Base-by-base conservation (phyloP, 1,140 invertebrate species). In the Apis dorsata region DNA sequence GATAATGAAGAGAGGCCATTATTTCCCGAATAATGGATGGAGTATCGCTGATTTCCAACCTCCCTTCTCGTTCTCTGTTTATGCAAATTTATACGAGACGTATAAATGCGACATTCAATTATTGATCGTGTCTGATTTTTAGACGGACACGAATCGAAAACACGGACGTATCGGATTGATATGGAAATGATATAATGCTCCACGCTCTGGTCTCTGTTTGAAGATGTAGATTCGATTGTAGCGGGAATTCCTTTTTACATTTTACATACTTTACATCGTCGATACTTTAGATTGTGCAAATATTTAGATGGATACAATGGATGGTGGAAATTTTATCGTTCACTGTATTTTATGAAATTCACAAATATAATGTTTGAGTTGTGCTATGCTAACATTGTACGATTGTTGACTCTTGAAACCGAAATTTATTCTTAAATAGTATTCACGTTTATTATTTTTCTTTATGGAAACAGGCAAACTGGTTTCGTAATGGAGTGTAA, bases 1-100 rank as follows among this genome's bases (percentile, higher is more conserved):
- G 34, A 55, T 78, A 87, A 86, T 59, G 86, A 84, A 66, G 34
- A 55, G 57, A 21, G 34, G 19, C 60, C 78, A 79, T 74, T 66
- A 75, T 74, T 76, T 76, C n/a, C 72, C 9, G 63, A 63, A 34
- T 68, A 81, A 68, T 65, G 44, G 53, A 55, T 34, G 34, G 34
- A 34, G 65, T 34, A 59, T 2, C 70, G 53, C 53, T 53, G 79
- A 82, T 82, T 81, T 53, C 34, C 55, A 9, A 24, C 55, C 28
- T 70, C 28, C 34, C 10, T 44, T 55, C 65, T 9, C 15, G 1
- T 53, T 13, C 60, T 73, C 68, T 21, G 44, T 13, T 24, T 44
- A 34, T 59, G 65, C 72, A 75, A 68, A 68, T 24, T 24, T 24
- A 24, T 73, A 55, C 44, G 55, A 77, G 53, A 34, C n/a, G 66